A percentile compares a stretch with the other conserved stretches of the same genome.
These are phyloP conservation scores for Stictonetta naevosa DNA, from an alignment of 2,113 vertebrate genomes.

Conservation along the genomic window DNA sequence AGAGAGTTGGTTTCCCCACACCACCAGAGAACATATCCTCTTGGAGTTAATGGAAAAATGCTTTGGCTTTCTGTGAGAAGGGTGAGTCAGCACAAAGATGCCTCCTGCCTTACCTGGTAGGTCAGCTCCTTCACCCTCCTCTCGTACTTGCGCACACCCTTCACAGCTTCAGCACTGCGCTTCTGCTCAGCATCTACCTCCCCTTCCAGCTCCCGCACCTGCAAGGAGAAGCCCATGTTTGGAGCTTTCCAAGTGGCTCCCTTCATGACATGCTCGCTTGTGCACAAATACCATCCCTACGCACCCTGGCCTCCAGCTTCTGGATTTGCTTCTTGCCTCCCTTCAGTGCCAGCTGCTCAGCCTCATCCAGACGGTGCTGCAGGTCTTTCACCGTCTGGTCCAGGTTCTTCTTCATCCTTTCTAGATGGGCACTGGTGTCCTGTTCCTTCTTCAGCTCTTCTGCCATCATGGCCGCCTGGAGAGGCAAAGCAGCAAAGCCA, in stretches of 20 bases:
- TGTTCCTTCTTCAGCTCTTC: slow-evolving; percentile 95
- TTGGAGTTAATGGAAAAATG: no score
- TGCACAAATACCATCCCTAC: not conserved
- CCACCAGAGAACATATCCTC: not conserved
- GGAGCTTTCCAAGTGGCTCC: not conserved
- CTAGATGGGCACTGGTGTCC: slow-evolving; percentile 86
- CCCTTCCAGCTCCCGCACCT: slow-evolving; percentile 84
- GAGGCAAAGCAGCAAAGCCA: not conserved
- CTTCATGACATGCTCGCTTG: not conserved
- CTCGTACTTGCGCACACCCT: slow-evolving; percentile 86
- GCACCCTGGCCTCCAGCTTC: slow-evolving; percentile 86
- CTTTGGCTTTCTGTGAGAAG: no score
- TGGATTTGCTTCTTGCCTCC: slow-evolving; percentile 88
- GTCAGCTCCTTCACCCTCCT: slow-evolving; percentile 83
- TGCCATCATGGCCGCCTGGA: slow-evolving; percentile 86
- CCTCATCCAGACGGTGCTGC: slow-evolving; percentile 83
- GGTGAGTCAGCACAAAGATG: not conserved
- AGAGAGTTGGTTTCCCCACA: not conserved
- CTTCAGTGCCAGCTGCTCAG: slow-evolving; percentile 83
- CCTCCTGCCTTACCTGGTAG: slow-evolving; percentile 67
- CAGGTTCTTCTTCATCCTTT: slow-evolving; percentile 84
- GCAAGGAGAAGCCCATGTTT: not conserved
- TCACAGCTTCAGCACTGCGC: slow-evolving; percentile 77
- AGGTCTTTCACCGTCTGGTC: slow-evolving; percentile 84
- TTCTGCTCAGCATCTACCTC: slow-evolving; percentile 85